Evolutionary conservation across 2,113 vertebrate species (phyloP), one percentile per base, ranked within the genome.

Genomic region (Trichechus manatus): DNA sequence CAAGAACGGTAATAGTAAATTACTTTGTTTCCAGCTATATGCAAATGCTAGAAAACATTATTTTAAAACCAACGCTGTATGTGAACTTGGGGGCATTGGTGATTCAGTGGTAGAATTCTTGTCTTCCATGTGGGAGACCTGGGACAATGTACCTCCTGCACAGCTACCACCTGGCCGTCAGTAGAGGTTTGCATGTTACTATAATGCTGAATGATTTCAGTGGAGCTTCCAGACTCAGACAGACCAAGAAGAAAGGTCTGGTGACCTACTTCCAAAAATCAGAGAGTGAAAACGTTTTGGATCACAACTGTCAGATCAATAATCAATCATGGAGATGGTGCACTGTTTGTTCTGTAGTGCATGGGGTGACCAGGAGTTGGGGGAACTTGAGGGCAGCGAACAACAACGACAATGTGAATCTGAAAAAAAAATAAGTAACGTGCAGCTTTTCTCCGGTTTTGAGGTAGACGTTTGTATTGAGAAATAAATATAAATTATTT

Each of bases 1-100:
- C 99, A 99, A 98, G 99, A 99, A 98, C 99, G 99, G 99, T 99
- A 99, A 97, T 1, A 53, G 15, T 39, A 25, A 89, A 89, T 94
- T 68, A 39, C 72, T 93, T 95, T 82, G 39, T 93, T 95, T 95
- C 53, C 94, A 85, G 50, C 36, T 47, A 39, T 33, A 14, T 23
- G 23, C n/a, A 33, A 25, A 42, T 8, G 61, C 22, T 29, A 63
- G 33, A 81, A 77, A 59, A 89, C 44, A 17, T 68, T 44, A 56
- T 27, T 89, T 83, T 66, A 14, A 70, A 75, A 70, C 50, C 19
- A 78, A 47, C 44, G 2, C 4, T 56, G 3, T 17, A 31, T 39
- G 31, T 64, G 47, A 75, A 50, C 47, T 90, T 84, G 53, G 27
- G 70, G n/a, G n/a, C 70, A 19, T 72, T 36, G 70, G 33, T 36